Conservation (phyloP, 2,113 vertebrate species). For the Galeopterus variegatus region DNA sequence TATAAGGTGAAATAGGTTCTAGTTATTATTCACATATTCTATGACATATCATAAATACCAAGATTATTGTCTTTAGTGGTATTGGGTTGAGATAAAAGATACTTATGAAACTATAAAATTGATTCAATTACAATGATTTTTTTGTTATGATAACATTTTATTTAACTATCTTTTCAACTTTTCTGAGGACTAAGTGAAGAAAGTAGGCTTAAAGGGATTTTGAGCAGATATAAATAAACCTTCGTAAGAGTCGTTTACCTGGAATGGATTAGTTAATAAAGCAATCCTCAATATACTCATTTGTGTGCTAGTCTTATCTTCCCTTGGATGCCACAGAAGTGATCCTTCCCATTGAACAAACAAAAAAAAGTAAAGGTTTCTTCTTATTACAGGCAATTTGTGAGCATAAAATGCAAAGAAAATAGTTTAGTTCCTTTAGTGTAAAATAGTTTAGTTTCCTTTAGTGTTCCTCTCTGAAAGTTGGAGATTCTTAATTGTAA, state of each 20-base stretch:
- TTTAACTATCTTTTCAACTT: slow-evolving; percentile 34
- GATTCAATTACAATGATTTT: slow-evolving; percentile 20
- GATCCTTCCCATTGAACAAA: not conserved
- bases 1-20: slow-evolving; percentile 40
- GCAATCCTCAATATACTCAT: not conserved
- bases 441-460: not conserved
- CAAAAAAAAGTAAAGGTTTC: not conserved
- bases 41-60: not conserved
- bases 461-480: slow-evolving; percentile 5
- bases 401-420: slow-evolving; percentile 49
- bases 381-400: slow-evolving; percentile 21
- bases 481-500: slow-evolving; percentile 11
- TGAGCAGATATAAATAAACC: not conserved
- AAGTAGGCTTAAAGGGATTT: slow-evolving; percentile 28
- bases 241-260: slow-evolving; percentile 30
- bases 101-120: slow-evolving; percentile 42
- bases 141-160: slow-evolving; percentile 29
- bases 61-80: slow-evolving; percentile 58
- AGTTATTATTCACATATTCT: slow-evolving; percentile 48
- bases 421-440: slow-evolving; percentile 3
- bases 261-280: not conserved
- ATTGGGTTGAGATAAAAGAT: not conserved
- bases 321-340: fast-evolving
- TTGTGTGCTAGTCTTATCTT: not conserved
- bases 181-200: slow-evolving; percentile 48